Conservation (phyloP, 2,888 invertebrate genomes). For the Halocaridina rubra region DNA sequence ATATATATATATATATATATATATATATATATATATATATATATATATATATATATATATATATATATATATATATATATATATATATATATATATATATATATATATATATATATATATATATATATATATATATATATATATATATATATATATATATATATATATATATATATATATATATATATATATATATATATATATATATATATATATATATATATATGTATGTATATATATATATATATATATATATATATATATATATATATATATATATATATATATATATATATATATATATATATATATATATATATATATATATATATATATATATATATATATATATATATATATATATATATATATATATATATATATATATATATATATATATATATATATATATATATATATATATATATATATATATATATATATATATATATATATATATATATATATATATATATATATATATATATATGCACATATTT, state of each 20-base stretch:
- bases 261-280: background rate
- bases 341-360: constrained; percentile 6
- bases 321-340: constrained; percentile 7
- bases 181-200: background rate
- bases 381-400: constrained; percentile 3
- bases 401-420: constrained; percentile 12
- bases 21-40: constrained; percentile 23
- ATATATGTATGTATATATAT: background rate
- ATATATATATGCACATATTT: background rate
- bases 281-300: background rate
- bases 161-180: constrained; percentile 16
- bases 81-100: background rate
- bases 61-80: background rate
- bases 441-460: constrained; percentile 31
- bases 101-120: constrained; percentile 5
- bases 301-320: constrained; percentile 1
- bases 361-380: background rate
- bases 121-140: background rate
- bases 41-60: constrained; percentile 16
- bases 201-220: background rate
- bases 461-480: constrained; percentile 29
- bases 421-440: constrained; percentile 31
- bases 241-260: background rate
- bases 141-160: constrained; percentile 13
- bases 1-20: constrained; percentile 20